These are phyloP conservation scores for Lampropteryx suffumata DNA, from an alignment of 2,888 invertebrate species.

Conservation along the genomic window DNA sequence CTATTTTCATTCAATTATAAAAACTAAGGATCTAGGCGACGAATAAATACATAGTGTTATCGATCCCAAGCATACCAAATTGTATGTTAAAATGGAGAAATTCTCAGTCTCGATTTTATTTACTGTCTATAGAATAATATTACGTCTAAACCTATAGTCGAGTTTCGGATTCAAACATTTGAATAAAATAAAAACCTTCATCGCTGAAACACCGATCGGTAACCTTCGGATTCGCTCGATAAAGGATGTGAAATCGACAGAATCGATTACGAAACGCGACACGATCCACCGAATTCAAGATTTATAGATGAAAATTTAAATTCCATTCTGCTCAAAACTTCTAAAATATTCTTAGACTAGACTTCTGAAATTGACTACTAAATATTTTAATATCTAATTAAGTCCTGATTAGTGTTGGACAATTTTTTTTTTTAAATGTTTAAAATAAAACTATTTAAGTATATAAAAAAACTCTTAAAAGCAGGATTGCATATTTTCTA, in stretches of 20 bases:
- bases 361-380: too few species aligned
- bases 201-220: not conserved
- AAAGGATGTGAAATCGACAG: constrained; percentile 48
- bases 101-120: not conserved
- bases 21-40: not conserved
- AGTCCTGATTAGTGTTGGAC: too few species aligned
- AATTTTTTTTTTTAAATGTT: too few species aligned
- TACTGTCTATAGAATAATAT: not conserved
- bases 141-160: not conserved
- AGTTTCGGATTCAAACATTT: constrained; percentile 11
- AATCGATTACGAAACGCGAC: constrained; percentile 33
- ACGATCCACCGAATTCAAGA: constrained; percentile 13
- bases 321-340: not conserved
- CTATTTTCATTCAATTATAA: constrained; percentile 2
- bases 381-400: too few species aligned
- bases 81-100: constrained; percentile 15
- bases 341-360: too few species aligned
- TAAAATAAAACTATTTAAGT: too few species aligned
- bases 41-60: constrained; percentile 11
- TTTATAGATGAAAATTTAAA: not conserved
- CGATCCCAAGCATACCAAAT: constrained; percentile 1
- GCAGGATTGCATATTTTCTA: too few species aligned
- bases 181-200: constrained; percentile 14
- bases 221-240: constrained; percentile 18
- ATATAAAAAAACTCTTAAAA: too few species aligned